These are phyloP conservation scores for Pycnomerus fuliginosus DNA, from an alignment of 2,888 invertebrate species.

Conservation along the genomic window DNA sequence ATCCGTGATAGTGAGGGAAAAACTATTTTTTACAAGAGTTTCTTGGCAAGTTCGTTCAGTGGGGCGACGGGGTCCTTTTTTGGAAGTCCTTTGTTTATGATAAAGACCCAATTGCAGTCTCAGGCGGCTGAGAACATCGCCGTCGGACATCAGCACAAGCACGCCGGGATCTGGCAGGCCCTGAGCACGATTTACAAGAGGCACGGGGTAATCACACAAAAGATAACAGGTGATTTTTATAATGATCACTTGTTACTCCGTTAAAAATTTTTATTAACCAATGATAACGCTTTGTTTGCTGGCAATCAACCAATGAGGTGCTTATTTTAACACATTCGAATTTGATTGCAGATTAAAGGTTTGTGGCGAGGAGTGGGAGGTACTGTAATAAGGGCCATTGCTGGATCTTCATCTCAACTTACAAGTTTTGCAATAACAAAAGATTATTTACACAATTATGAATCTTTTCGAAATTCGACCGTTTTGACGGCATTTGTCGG, in stretches of 20 bases:
- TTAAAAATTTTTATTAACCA: no score
- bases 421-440: slow-evolving; percentile 73
- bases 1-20: slow-evolving; percentile 59
- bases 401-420: slow-evolving; percentile 83
- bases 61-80: slow-evolving; percentile 69
- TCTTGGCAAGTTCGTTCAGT: slow-evolving; percentile 59
- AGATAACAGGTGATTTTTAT: neutral
- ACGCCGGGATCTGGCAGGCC: slow-evolving; percentile 60
- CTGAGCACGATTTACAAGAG: slow-evolving; percentile 55
- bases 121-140: slow-evolving; percentile 72
- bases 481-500: slow-evolving; percentile 63
- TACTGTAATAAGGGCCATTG: slow-evolving; percentile 68
- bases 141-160: slow-evolving; percentile 81
- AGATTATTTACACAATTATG: slow-evolving; percentile 52
- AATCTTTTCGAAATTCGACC: slow-evolving; percentile 51
- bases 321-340: no score
- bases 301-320: no score
- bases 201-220: slow-evolving; percentile 54
- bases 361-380: slow-evolving; percentile 77
- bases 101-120: slow-evolving; percentile 88
- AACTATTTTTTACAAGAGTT: slow-evolving; percentile 54
- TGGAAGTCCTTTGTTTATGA: slow-evolving; percentile 75
- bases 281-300: no score
- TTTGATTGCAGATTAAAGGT: slow-evolving; percentile 54
- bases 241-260: neutral